Conservation (phyloP, 2,113 vertebrate species). For the Leptodactylus fuscus region DNA sequence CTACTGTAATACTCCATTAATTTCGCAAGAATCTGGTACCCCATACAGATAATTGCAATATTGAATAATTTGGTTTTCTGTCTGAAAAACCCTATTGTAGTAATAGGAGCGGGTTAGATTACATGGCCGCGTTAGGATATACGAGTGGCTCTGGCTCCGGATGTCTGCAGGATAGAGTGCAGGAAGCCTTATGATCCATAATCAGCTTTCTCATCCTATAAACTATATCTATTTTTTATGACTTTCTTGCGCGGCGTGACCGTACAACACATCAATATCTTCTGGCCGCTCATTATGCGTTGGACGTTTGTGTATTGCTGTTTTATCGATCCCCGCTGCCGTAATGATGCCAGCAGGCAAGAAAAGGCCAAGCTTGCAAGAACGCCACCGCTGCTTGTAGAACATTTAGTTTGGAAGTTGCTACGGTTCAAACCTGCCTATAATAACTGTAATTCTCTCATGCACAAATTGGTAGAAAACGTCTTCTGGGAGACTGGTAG, state of each 20-base stretch:
- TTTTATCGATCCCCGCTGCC: slow-evolving; percentile 23
- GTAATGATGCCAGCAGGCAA: slow-evolving; percentile 40
- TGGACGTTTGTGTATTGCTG: slow-evolving; percentile 47
- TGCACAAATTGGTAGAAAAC: slow-evolving; percentile 30
- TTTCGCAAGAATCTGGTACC: too few relatives aligned
- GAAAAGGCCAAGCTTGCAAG: slow-evolving; percentile 26
- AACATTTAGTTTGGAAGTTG: slow-evolving; percentile 15
- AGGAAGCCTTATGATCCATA: slow-evolving; percentile 6
- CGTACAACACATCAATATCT: slow-evolving; percentile 39
- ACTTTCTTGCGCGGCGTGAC: not conserved
- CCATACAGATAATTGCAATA: not conserved
- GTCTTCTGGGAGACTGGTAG: slow-evolving; percentile 1
- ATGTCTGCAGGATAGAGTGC: not conserved
- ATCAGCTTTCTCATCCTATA: not conserved
- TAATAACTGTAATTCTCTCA: slow-evolving; percentile 49
- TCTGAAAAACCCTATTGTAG: too few relatives aligned
- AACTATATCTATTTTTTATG: slow-evolving; percentile 18
- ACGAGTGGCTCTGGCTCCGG: not conserved
- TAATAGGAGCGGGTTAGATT: not conserved
- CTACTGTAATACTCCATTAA: not conserved
- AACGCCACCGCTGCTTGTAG: not conserved
- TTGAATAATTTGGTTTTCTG: too few relatives aligned
- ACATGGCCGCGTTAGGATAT: not conserved
- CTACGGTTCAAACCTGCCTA: slow-evolving; percentile 36
- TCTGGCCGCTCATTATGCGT: slow-evolving; percentile 34